Base-by-base conservation (phyloP, 2,888 invertebrate species). In the Philaethria dido region DNA sequence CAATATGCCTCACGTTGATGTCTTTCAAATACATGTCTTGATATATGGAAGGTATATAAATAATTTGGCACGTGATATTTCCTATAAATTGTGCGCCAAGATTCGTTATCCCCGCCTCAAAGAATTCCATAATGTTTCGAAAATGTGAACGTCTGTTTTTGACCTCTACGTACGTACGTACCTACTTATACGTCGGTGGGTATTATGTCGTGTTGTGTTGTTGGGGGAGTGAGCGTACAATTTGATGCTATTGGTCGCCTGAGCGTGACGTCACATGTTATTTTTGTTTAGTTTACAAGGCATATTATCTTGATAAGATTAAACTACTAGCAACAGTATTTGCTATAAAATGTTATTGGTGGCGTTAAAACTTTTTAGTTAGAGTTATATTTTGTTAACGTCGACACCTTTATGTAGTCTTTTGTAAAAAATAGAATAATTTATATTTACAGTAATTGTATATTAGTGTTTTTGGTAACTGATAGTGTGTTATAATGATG, bases 191-290 rank as follows among this genome's bases (percentile, higher is more conserved):
- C 20, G 57, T 55, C 20, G 18, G 18, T 39, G 39, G 18, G 14
- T 20, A 48, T 50, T 25, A 39, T 57, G 64, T 61, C 39, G 54
- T 66, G 52, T 44, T 57, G 47, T 44, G 47, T 44, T 61, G 55
- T 57, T 77, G 83, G 82, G 87, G 91, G 92, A 89, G 89, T 91
- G 90, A 73, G 81, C 77, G 73, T 75, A 79, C 74, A 74, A 68
- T 60, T 65, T 54, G 67, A 75, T 75, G 72, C 77, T 69, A 89
- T 92, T 91, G 90, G 91, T 72, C 69, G 76, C 66, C 44, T 29
- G 25, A 22, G 47, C 44, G 76, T 89, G 89, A 89, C 88, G 87
- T 89, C 86, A 86, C 75, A 42, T 80, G 78, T 85, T 89, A 86
- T 88, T 89, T 87, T 84, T 74, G 79, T 79, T 84, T 81, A 82